phyloP scores from a whole-genome alignment of 2,797 vertebrate species.

The Borostomias antarcticus region DNA sequence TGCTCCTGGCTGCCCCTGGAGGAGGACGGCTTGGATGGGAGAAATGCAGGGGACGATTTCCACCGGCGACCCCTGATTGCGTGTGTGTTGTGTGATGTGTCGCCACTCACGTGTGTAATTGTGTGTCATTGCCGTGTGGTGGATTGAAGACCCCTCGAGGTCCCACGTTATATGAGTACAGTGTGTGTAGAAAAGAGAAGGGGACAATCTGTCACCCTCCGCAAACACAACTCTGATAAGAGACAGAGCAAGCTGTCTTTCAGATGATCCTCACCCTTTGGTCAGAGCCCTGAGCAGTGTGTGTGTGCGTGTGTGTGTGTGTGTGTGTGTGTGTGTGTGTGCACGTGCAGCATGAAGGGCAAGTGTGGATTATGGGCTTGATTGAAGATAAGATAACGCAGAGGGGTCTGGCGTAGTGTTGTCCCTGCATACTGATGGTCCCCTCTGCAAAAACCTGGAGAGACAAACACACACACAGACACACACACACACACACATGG shows the following conservation, averaged over 20 bases:
- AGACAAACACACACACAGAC: neutral
- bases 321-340: neutral
- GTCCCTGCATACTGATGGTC: constrained; percentile 60
- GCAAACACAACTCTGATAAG: neutral
- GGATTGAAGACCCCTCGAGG: too few relatives aligned
- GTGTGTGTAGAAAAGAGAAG: constrained; percentile 21
- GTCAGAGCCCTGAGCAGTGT: too few relatives aligned
- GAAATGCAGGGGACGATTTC: too few relatives aligned
- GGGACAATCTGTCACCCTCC: neutral
- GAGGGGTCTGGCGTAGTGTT: constrained; percentile 29
- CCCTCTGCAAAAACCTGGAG: neutral
- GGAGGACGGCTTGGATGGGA: too few relatives aligned
- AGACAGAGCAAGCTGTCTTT: neutral
- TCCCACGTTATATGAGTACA: too few relatives aligned
- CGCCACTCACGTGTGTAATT: too few relatives aligned
- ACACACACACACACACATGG: neutral
- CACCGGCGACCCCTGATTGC: too few relatives aligned
- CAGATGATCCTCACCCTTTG: neutral
- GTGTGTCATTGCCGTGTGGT: too few relatives aligned
- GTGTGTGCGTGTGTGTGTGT: neutral
- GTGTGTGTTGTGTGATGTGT: too few relatives aligned
- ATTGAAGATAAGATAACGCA: constrained; percentile 69
- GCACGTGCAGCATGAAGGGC: constrained; percentile 36
- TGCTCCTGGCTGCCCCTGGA: too few relatives aligned
- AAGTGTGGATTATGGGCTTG: constrained; percentile 60